A percentile compares a stretch with the other conserved stretches of the same genome.
Conservation (phyloP, 2,797 vertebrate genomes). For the Natrix natrix region DNA sequence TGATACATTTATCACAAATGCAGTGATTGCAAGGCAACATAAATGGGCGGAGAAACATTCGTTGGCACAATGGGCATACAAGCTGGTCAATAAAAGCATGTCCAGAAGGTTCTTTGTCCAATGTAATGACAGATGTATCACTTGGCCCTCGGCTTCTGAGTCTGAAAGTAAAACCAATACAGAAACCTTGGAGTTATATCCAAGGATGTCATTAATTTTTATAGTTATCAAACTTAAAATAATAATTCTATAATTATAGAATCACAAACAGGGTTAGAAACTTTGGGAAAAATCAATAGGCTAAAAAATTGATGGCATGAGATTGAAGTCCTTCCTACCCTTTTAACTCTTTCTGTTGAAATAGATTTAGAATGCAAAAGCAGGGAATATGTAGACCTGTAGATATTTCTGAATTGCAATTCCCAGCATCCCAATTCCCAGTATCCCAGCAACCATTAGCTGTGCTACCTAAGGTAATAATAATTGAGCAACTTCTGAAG, state of each 20-base stretch:
- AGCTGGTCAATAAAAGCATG: conserved; percentile 45
- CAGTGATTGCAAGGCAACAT: conserved; percentile 69
- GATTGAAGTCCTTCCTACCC: not conserved
- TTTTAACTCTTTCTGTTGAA: not conserved
- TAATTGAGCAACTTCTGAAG: not conserved
- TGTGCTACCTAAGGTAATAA: not conserved
- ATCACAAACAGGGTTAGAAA: no score
- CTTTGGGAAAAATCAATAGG: no score
- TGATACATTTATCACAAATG: conserved; percentile 62
- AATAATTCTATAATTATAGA: not conserved
- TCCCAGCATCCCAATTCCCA: not conserved
- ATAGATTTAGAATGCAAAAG: not conserved
- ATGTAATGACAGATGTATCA: not conserved
- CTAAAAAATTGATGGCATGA: no score
- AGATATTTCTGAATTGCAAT: not conserved
- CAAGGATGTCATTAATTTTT: not conserved
- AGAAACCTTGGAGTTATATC: not conserved
- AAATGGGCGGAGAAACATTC: conserved; percentile 63
- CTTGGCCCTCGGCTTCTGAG: conserved; percentile 22
- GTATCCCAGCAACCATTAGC: not conserved
- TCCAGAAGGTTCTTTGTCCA: conserved; percentile 33
- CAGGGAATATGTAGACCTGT: not conserved
- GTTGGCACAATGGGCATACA: conserved; percentile 58
- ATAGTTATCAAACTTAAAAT: not conserved
- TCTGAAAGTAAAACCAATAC: conserved; percentile 29